Base-by-base conservation (phyloP, 1,140 invertebrate genomes). In the Philopotamus ludificatus region DNA sequence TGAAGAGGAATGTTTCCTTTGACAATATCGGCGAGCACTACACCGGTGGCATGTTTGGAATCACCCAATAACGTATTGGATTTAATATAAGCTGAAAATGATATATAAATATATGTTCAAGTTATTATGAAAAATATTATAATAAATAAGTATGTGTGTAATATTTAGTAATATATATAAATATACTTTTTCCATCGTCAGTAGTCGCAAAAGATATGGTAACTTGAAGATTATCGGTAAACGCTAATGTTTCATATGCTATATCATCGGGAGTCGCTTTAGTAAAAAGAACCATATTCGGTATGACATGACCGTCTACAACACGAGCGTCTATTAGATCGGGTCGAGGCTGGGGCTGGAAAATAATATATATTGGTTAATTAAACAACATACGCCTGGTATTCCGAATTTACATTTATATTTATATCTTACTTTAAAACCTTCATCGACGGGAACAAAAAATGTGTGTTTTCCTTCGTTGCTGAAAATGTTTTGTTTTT, bases 1-100 rank as follows among this genome's bases (percentile, higher is more conserved):
- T 86, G 87, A 2, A 96, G 91, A 0, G 94, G 93, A 68, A 97
- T 95, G 77, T 97, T 95, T n/a, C 88, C 89, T 75, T 88, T 87
- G 1, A 94, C 85, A 61, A 97, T 92, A 75, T 94, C 89, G 1
- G 92, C 89, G 16, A 94, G 72, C 2, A 95, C 93, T 3, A 92
- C 90, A 10, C 93, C 94, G 23, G 85, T 82, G 0, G 85, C 82
- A 73, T 94, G 91, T 60, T 84, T 86, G 0, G 82, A 74, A 72
- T 93, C 89, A 8, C 89, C 89, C n/a, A 88, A 75, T 3, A 91
- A 75, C 0, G 92, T 95, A 74, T 94, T 90, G 22, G 92, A 94
- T 73, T 93, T 91, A 1, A 94, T 90, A 74, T 91, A 93, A 74
- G 88, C 93, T 95, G n/a, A 77, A 64, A 82, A 76, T 67, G 50